A percentile compares a stretch with the other conserved stretches of the same genome.
phyloP scores from a whole-genome alignment of 2,888 invertebrate species.

The Prosopocoilus inquinatus region DNA sequence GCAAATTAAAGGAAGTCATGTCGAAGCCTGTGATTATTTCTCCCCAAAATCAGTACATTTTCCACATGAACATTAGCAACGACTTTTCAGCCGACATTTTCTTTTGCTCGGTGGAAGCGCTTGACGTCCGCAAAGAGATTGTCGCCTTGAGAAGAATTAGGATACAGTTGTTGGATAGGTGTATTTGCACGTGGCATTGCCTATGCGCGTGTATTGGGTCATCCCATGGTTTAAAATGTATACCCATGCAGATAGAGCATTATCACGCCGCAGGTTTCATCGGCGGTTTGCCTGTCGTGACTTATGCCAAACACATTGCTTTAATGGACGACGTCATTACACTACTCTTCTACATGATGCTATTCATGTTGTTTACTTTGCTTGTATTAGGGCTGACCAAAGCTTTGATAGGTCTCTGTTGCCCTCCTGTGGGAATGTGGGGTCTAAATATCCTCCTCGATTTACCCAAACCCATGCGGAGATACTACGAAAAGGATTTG shows the following conservation, averaged over 20 bases:
- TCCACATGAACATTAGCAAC: slow-evolving; percentile 54
- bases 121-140: slow-evolving; percentile 56
- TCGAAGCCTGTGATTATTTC: slow-evolving; percentile 52
- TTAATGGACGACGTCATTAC: slow-evolving; percentile 42
- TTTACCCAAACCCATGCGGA: slow-evolving; percentile 52
- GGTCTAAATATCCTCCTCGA: slow-evolving; percentile 57
- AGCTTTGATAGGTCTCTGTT: slow-evolving; percentile 54
- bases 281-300: slow-evolving; percentile 49
- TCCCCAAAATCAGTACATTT: slow-evolving; percentile 57
- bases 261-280: slow-evolving; percentile 55
- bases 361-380: slow-evolving; percentile 40
- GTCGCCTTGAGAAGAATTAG: slow-evolving; percentile 59
- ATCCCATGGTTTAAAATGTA: slow-evolving; percentile 46
- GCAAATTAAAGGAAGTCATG: slow-evolving; percentile 46
- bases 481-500: slow-evolving; percentile 56
- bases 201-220: slow-evolving; percentile 59
- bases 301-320: slow-evolving; percentile 40
- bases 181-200: slow-evolving; percentile 66
- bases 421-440: slow-evolving; percentile 51
- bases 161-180: slow-evolving; percentile 60
- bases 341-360: slow-evolving; percentile 38
- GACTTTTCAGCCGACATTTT: slow-evolving; percentile 51
- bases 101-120: slow-evolving; percentile 57
- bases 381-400: slow-evolving; percentile 54
- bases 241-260: slow-evolving; percentile 48